Percentiles rank a stretch among this genome's conserved stretches.
Evolutionary conservation across 35 echinoderm and acorn worm species (phyloP).

Genomic region (Acanthaster planci): DNA sequence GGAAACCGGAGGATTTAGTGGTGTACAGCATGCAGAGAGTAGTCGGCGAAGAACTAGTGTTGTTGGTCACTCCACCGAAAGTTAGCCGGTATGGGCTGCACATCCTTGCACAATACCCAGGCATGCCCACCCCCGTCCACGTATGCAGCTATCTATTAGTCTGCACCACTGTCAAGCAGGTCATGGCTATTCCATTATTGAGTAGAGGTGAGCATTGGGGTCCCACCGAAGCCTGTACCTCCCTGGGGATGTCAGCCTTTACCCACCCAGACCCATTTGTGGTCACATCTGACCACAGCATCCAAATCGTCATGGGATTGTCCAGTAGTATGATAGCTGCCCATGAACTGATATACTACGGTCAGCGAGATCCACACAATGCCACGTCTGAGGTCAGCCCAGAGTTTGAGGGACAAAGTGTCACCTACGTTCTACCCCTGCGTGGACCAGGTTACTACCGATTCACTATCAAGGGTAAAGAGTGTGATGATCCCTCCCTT

Average conservation of each 20-base stretch:
- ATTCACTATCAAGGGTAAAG: slow-evolving; percentile 3
- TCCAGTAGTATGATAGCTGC: not conserved
- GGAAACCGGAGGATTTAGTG: slow-evolving; percentile 25
- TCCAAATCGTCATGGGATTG: slow-evolving; percentile 50
- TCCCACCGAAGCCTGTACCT: not conserved
- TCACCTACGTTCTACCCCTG: not conserved
- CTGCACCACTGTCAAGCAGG: slow-evolving; percentile 8
- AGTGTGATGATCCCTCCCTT: not conserved
- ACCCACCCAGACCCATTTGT: slow-evolving; percentile 72
- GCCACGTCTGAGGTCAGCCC: not conserved
- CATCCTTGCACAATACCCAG: slow-evolving; percentile 58
- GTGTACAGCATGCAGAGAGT: slow-evolving; percentile 60
- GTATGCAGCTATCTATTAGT: slow-evolving; percentile 89
- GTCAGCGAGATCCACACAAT: not conserved
- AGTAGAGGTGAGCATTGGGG: slow-evolving; percentile 47
- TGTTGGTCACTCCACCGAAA: slow-evolving; percentile 61
- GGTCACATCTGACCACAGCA: slow-evolving; percentile 27
- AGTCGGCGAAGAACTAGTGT: slow-evolving; percentile 65
- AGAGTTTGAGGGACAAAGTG: slow-evolving; percentile 26
- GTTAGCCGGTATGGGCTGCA: slow-evolving; percentile 76
- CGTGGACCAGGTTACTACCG: slow-evolving; percentile 9
- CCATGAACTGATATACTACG: not conserved
- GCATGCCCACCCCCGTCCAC: slow-evolving; percentile 42
- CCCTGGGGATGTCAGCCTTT: slow-evolving; percentile 49
- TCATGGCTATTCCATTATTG: slow-evolving; percentile 54